Base-by-base conservation (phyloP, 2,113 vertebrate species). In the Manacus vitellinus region DNA sequence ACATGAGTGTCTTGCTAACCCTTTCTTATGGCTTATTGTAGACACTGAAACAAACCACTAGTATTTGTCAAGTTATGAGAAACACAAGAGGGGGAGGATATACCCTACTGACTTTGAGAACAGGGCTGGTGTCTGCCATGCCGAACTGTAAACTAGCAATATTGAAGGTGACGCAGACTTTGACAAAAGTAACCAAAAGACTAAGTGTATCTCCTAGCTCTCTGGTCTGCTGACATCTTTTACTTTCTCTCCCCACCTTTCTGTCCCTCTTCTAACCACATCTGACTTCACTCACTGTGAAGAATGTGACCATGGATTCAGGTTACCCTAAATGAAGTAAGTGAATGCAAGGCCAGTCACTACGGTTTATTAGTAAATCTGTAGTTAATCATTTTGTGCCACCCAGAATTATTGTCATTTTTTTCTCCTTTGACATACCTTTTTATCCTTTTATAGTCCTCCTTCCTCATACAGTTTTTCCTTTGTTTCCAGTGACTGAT, bases 401-500 rank as follows among this genome's bases (percentile, higher is more conserved):
- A 81, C 28, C 21, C 68, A 81, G 65, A 95, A 86, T 91, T 86
- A 77, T 3, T 86, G 41, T 72, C 20, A 74, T 85, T 93, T 92
- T 94, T 93, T 61, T 88, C 72, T 88, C 54, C 44, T 89, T 89
- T 0, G 0, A 63, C 39, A 52, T 80, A 88, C 14, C 33, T 84
- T 94, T 84, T 71, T 35, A 71, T 84, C 17, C 19, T 71, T 93
- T 80, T 71, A 51, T 43, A 85, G 14, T 79, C 8, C 39, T 4
- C 10, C 14, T 80, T 74, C 44, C 49, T 94, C 76, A 66, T 37
- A 37, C 47, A 81, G 44, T 46, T 93, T 95, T 90, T 78, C 65
- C 44, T 96, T 80, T 88, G 51, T 90, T 93, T 95, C 37, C 71
- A 83, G 37, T 12, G 15, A 86, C 65, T 81, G 72, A 92, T 85